A percentile compares a stretch with the other conserved stretches of the same genome.
These are phyloP conservation scores for Microtus pennsylvanicus DNA, from an alignment of 2,113 vertebrate species.

Conservation along the genomic window DNA sequence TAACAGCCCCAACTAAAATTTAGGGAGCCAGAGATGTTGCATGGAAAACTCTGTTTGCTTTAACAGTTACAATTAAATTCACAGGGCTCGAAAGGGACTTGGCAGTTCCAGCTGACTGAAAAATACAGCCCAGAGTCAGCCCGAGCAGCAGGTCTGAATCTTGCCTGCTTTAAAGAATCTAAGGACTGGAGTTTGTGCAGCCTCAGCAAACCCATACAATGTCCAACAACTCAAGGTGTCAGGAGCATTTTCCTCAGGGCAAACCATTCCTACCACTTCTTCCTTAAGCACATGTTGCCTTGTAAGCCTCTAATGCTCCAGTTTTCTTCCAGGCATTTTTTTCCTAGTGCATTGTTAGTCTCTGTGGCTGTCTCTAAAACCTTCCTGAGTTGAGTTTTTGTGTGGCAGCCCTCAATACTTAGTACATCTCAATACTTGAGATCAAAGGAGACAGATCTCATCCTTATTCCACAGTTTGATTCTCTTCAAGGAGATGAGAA, in stretches of 20 bases:
- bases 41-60: neutral
- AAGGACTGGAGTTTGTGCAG: slow-evolving; percentile 4
- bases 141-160: slow-evolving; percentile 28
- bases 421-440: neutral
- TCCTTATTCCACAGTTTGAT: neutral
- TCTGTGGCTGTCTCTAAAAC: neutral
- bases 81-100: neutral
- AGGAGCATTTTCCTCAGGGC: slow-evolving; percentile 48
- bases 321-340: neutral
- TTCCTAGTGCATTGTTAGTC: slow-evolving; percentile 1
- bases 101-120: neutral
- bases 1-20: neutral
- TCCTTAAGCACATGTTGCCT: neutral
- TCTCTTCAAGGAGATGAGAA: slow-evolving; percentile 17
- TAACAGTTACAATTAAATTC: slow-evolving; percentile 6
- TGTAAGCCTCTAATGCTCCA: slow-evolving; percentile 27
- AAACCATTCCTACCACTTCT: slow-evolving; percentile 44
- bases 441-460: neutral
- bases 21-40: neutral
- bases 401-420: neutral
- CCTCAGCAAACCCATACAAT: slow-evolving; percentile 60
- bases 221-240: slow-evolving; percentile 8
- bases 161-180: slow-evolving; percentile 38
- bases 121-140: neutral
- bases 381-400: neutral